phyloP scores from a whole-genome alignment of 1,140 invertebrate genomes.

The Capitella teleta region DNA sequence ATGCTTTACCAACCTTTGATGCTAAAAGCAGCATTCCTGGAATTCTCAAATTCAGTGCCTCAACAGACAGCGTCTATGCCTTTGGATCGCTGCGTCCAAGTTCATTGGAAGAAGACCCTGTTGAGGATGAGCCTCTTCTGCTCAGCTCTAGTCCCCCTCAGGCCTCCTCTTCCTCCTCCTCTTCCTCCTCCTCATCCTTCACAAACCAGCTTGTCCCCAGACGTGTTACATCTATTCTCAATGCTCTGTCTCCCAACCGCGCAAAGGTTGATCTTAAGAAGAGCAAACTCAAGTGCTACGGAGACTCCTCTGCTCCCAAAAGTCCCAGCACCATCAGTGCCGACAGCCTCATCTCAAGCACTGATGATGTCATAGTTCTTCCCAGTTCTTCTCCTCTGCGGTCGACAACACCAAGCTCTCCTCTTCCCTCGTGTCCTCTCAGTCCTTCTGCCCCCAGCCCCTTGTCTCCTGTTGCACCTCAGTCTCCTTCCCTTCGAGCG shows the following conservation, averaged over 20 bases:
- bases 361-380: neutral
- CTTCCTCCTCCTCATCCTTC: neutral
- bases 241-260: constrained; percentile 7
- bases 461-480: neutral
- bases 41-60: too few relatives aligned
- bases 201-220: neutral
- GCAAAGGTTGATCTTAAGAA: constrained; percentile 2
- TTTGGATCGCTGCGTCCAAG: constrained; percentile 6
- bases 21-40: neutral
- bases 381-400: too few relatives aligned
- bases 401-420: neutral
- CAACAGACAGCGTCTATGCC: too few relatives aligned
- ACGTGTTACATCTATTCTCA: constrained; percentile 6
- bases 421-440: neutral
- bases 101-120: too few relatives aligned
- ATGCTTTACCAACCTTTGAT: constrained; percentile 3
- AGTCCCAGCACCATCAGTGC: constrained; percentile 4
- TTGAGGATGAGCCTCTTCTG: neutral
- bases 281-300: constrained; percentile 2
- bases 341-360: neutral
- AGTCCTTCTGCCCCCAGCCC: neutral
- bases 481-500: neutral
- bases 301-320: neutral
- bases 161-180: neutral
- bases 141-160: neutral